Evolutionary conservation across 2,888 invertebrate genomes (phyloP).

Genomic region (Diplolepis rosae): DNA sequence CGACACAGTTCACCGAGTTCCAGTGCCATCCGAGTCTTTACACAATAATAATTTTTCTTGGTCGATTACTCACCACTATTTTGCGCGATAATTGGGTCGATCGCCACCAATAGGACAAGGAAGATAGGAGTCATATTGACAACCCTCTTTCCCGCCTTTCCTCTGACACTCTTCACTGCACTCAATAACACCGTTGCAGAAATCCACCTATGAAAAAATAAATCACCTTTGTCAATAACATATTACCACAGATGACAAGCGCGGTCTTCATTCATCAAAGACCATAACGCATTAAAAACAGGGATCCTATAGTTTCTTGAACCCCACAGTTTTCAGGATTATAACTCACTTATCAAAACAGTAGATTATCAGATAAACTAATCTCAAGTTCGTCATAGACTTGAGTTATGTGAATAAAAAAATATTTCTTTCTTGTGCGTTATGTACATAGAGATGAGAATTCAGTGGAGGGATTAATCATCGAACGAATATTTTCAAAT

Average conservation of each 20-base stretch:
- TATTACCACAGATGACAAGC: conserved; percentile 50
- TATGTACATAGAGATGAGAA: conserved; percentile 6
- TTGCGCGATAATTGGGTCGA: conserved; percentile 72
- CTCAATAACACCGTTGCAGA: conserved; percentile 67
- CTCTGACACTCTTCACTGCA: conserved; percentile 68
- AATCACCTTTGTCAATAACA: conserved; percentile 67
- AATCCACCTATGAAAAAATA: conserved; percentile 68
- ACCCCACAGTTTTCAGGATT: not conserved
- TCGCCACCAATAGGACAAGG: conserved; percentile 72
- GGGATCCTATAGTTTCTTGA: not conserved
- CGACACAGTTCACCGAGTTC: conserved; percentile 21
- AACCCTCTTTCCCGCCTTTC: conserved; percentile 67
- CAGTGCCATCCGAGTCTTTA: conserved; percentile 34
- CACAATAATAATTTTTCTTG: conserved; percentile 48
- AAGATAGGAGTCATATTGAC: conserved; percentile 73
- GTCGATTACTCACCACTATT: conserved; percentile 69
- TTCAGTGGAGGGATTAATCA: conserved; percentile 2
- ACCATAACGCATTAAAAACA: not conserved
- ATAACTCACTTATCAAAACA: no score
- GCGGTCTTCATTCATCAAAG: conserved; percentile 37
- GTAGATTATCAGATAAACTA: not conserved
- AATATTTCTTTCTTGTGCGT: conserved; percentile 22
- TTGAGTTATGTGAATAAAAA: conserved; percentile 17
- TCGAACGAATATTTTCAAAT: conserved; percentile 12
- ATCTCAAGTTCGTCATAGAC: not conserved